These are phyloP conservation scores for Andrena flavipes DNA, from an alignment of 2,888 invertebrate species.

Conservation along the genomic window DNA sequence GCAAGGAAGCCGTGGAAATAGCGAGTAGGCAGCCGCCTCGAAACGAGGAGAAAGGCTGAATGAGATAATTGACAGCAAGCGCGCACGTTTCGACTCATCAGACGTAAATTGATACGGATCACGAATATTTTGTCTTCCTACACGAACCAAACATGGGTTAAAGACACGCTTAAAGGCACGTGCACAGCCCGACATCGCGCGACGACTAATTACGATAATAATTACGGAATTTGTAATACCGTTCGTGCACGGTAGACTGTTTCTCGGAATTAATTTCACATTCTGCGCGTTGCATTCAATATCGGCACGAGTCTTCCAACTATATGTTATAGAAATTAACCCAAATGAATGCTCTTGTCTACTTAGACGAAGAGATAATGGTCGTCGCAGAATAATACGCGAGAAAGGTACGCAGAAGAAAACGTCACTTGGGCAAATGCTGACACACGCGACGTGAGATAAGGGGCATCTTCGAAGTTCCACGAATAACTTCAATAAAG, in stretches of 20 bases:
- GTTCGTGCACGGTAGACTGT: neutral
- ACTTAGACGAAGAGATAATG: neutral
- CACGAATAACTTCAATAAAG: neutral
- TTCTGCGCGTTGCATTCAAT: neutral
- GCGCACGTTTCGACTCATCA: slow-evolving; percentile 47
- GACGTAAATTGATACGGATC: slow-evolving; percentile 64
- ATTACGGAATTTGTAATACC: slow-evolving; percentile 53
- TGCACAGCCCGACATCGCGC: neutral
- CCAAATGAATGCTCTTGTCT: neutral
- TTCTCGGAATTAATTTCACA: neutral
- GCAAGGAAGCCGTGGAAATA: slow-evolving; percentile 23
- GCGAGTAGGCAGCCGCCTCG: slow-evolving; percentile 29
- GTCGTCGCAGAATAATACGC: neutral
- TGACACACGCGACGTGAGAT: neutral
- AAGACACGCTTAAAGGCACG: slow-evolving; percentile 28
- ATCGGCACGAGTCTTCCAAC: neutral
- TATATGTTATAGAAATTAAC: neutral
- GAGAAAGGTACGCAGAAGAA: neutral
- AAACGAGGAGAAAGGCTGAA: slow-evolving; percentile 61
- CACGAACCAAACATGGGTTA: slow-evolving; percentile 32
- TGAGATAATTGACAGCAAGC: slow-evolving; percentile 53
- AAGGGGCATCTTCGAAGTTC: neutral
- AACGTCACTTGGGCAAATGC: neutral
- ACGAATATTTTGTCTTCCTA: slow-evolving; percentile 57
- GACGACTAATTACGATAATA: slow-evolving; percentile 47